Evolutionary conservation across 2,113 vertebrate genomes (phyloP), one percentile per base, ranked within the genome.

Genomic region (Sciurus niger): DNA sequence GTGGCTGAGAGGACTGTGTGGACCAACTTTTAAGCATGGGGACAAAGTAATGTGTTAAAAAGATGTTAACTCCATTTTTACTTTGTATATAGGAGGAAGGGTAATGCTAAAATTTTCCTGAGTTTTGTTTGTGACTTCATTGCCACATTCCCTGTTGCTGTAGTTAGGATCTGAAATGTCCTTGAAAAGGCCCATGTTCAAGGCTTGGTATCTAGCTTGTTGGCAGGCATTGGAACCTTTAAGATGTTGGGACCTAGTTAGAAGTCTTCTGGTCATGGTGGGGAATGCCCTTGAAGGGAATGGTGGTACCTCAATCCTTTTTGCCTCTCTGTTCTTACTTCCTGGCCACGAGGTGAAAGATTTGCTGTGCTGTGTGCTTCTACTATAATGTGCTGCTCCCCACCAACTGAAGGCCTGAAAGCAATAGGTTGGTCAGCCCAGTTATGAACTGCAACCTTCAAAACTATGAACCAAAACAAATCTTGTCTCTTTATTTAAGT

Each of bases 111-210:
- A 72, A 20, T 76, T 70, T 84, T 77, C 65, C 82, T 67, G 84
- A 90, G 67, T 84, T 95, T 96, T 94, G 20, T 82, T 94, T 90
- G 20, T 88, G 58, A 68, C 22, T 43, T 94, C 67, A 25, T 84
- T 12, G 96, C 53, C 12, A 83, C 24, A 77, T 84, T 88, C 12
- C 8, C 32, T 88, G 24, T 2, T 32, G 55, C 10, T 73, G 6
- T 22, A 63, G 53, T 74, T 43, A 84, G 32, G 32, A 84, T 72
- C 55, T 92, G 79, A 40, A 92, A 63, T 84, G 30, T n/a, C 4
- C 53, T 37, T 34, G 25, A 16, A 63, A 63, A 63, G 24, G 40
- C 67, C 32, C 6, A 18, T 48, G 34, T 83, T 83, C 72, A 83
- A 73, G 40, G 37, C 43, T 4, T 85, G 20, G 28, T 46, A 11